Evolutionary conservation across 2,797 vertebrate species (phyloP), one percentile per base, ranked within the genome.

Genomic region (Brotogeris chrysoptera): DNA sequence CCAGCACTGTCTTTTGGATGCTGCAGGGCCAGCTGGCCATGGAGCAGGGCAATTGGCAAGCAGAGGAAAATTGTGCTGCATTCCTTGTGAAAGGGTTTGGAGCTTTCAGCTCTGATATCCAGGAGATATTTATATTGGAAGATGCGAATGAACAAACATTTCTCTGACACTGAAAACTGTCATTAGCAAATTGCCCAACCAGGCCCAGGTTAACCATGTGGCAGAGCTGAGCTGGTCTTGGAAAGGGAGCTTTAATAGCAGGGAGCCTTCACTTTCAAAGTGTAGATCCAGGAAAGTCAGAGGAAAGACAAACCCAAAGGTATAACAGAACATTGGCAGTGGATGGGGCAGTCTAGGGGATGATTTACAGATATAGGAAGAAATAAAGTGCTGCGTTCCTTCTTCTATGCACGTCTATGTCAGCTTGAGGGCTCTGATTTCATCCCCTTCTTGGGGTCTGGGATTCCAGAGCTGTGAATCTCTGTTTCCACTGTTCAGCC

Each of bases 151-250:
- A 80, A 73, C 3, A 3, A 77, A 53, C 19, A 17, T 64, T 77
- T 61, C 70, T 76, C 73, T 34, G 70, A 80, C 50, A 80, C 36
- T 39, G 50, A 65, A 88, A 85, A 59, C 39, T 90, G 77, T 77
- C 86, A 89, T 94, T 94, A 93, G 66, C 71, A 91, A 92, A 65
- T n/a, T 53, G 92, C 71, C 50, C 70, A 64, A 47, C 64, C 69
- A 77, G 43, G 79, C 85, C 76, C 38, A 5, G 32, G 72, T 80
- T 88, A 91, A 81, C 68, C 44, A 52, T 64, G 73, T 63, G 68
- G 60, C 53, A 81, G 46, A 83, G 46, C 64, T 39, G 70, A 83
- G 46, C 16, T 34, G 20, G 38, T 70, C 80, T 57, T 52, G 46
- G 78, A 83, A 80, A 63, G 6, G 21, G 44, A 84, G 39, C 50